Percentiles rank a stretch among this genome's conserved stretches.
These are phyloP conservation scores for Phrynosoma platyrhinos DNA, from an alignment of 2,113 vertebrate species.

Conservation along the genomic window DNA sequence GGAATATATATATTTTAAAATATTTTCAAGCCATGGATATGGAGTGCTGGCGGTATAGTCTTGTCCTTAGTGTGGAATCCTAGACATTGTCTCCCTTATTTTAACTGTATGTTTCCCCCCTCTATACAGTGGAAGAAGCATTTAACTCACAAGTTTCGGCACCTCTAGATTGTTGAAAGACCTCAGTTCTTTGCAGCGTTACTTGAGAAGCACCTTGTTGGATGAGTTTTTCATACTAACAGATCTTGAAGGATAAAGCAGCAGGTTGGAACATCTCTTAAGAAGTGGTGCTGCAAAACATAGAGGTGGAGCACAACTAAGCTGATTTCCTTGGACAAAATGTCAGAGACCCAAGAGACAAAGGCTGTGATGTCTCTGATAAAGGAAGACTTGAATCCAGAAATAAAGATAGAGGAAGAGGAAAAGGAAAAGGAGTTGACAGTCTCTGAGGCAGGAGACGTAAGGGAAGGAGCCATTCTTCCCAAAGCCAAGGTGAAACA, in stretches of 20 bases:
- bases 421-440: no score
- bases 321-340: background rate
- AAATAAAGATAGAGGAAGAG: conserved; percentile 16
- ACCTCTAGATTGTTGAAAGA: background rate
- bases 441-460: background rate
- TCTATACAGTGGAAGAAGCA: no score
- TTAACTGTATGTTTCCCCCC: background rate
- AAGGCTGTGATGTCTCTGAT: background rate
- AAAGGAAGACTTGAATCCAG: background rate
- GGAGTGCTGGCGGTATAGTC: no score
- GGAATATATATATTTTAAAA: no score
- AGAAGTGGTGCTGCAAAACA: background rate
- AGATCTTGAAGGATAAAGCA: background rate
- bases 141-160: background rate
- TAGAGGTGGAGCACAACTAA: no score
- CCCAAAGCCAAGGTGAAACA: background rate
- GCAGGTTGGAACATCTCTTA: background rate
- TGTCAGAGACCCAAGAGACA: background rate
- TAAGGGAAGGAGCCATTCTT: background rate
- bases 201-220: background rate
- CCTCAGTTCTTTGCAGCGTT: background rate
- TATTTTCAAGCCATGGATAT: no score
- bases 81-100: background rate
- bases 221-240: background rate
- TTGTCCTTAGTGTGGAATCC: no score